These are phyloP conservation scores for Tryphoninae sp. DNA, from an alignment of 2,888 invertebrate species.

Conservation along the genomic window DNA sequence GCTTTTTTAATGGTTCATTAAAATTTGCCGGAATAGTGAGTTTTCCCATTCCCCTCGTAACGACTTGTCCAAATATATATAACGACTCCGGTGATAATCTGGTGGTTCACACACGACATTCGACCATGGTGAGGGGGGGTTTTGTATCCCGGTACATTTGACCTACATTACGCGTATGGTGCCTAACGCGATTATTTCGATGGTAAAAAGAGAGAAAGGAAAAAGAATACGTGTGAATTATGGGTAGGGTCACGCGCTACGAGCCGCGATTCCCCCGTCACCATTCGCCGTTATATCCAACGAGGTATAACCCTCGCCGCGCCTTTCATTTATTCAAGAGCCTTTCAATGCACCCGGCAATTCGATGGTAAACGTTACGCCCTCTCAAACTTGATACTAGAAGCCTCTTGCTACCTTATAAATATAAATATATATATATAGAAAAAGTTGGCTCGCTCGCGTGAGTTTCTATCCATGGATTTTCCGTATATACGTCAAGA, in stretches of 20 bases:
- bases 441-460: slow-evolving; percentile 13
- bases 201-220: slow-evolving; percentile 8
- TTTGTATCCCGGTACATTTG: slow-evolving; percentile 43
- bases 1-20: slow-evolving; percentile 56
- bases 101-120: slow-evolving; percentile 53
- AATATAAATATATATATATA: not conserved
- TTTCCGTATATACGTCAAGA: slow-evolving; percentile 36
- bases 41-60: slow-evolving; percentile 13
- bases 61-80: slow-evolving; percentile 12
- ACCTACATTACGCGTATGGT: slow-evolving; percentile 42
- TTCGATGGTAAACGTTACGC: slow-evolving; percentile 54
- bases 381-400: slow-evolving; percentile 18
- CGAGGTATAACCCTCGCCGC: slow-evolving; percentile 46
- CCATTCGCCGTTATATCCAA: slow-evolving; percentile 1
- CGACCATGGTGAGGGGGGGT: not conserved
- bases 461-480: slow-evolving; percentile 30
- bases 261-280: slow-evolving; percentile 39
- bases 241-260: slow-evolving; percentile 38
- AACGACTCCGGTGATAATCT: slow-evolving; percentile 34
- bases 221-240: slow-evolving; percentile 51
- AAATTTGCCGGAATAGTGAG: slow-evolving; percentile 51
- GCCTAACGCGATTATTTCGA: slow-evolving; percentile 46
- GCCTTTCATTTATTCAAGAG: slow-evolving; percentile 62
- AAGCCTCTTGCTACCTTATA: not conserved
- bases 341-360: slow-evolving; percentile 56